Conservation (phyloP, 2,113 vertebrate species). For the Scortum barcoo region DNA sequence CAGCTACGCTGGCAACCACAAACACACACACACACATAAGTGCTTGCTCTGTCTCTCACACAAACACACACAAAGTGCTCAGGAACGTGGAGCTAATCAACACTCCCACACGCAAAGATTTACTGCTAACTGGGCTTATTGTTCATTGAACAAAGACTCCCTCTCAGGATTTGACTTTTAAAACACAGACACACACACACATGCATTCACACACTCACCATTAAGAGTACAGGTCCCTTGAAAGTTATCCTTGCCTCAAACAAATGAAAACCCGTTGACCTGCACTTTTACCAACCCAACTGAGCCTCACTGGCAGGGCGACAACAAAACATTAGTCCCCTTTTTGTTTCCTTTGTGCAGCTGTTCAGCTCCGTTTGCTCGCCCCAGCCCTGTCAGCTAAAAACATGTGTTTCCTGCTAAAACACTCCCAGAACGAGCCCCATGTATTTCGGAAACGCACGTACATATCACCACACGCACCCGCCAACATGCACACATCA, state of each 20-base stretch:
- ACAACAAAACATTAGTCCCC: constrained; percentile 59
- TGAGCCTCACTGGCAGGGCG: constrained; percentile 51
- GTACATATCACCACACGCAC: constrained; percentile 58
- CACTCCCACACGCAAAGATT: constrained; percentile 24
- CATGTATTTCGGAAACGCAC: constrained; percentile 34
- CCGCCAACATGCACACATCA: constrained; percentile 38
- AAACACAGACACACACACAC: constrained; percentile 29
- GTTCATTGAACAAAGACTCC: constrained; percentile 50
- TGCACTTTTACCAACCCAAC: constrained; percentile 10
- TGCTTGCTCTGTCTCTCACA: neutral
- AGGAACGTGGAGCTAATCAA: constrained; percentile 68
- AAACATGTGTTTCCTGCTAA: constrained; percentile 81
- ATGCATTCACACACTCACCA: constrained; percentile 56
- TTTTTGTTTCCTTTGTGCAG: constrained; percentile 78
- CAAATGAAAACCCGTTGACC: constrained; percentile 45
- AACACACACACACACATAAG: constrained; percentile 9
- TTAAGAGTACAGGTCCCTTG: constrained; percentile 32
- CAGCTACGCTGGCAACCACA: constrained; percentile 31
- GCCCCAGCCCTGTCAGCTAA: constrained; percentile 68
- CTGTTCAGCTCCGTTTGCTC: constrained; percentile 45
- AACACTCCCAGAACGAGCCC: constrained; percentile 1
- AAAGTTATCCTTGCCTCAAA: constrained; percentile 17
- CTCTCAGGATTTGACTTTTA: constrained; percentile 21
- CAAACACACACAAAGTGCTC: constrained; percentile 51
- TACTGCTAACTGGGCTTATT: constrained; percentile 41